Evolutionary conservation across 64 coral and sea anemone genomes (phyloP), one percentile per base, ranked within the genome.

Genomic region (Hydrozoanthus tunicans): DNA sequence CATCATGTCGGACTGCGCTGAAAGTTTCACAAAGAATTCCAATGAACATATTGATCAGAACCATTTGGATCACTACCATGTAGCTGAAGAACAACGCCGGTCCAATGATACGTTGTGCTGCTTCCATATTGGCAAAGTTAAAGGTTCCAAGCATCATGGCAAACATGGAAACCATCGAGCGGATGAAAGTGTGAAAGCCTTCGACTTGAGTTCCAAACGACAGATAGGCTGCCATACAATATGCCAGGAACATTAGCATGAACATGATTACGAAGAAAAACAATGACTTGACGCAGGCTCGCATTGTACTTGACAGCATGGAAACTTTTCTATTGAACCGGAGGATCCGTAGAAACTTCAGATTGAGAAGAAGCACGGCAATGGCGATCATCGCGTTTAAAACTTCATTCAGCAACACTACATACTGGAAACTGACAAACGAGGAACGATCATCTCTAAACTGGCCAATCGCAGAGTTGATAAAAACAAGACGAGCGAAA

Each of bases 371-470:
- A 7, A 94, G 58, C 3, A 97, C 95, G 6, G 80, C 90, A 13
- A 82, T 63, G 3, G 92, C 95, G 10, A 90, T 70, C 53, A 90
- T 86, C 12, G 52, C 17, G 66, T 97, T 92, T 7, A 92, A 79
- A 9, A 88, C 83, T 77, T 97, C 95, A 70, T 97, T 94, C 20
- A 97, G 70, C 6, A 94, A 6, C 23, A 97, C 90, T 0, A 97
- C 95, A 82, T 97, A 97, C 73, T 97, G 95, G 59, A 97, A 97
- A 62, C 92, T 92, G 54, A 97, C 95, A 79, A 92, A 97, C 43
- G 69, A 32, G 3, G 64, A 32, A 26, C 89, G 90, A 68, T 97
- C 68, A 9, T 89, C 32, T 23, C 81, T 93, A 56, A 97, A 88
- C 78, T 92, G 71, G 12, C 64, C 72, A 69, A 94, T 69, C 11